phyloP scores from a whole-genome alignment of 1,140 invertebrate species.

The Cherax quadricarinatus region DNA sequence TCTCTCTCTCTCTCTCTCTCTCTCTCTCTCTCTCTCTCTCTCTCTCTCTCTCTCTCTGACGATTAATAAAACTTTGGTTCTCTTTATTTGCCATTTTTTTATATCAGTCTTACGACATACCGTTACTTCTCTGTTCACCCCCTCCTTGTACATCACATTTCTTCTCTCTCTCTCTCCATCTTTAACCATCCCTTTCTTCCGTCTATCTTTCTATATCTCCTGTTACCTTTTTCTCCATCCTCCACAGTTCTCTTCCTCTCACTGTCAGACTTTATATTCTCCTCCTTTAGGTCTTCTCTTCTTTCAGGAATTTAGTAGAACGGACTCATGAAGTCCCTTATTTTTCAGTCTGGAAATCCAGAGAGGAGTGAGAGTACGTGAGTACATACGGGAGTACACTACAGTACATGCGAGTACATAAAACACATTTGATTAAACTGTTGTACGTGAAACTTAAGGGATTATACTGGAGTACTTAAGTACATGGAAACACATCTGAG shows the following conservation, averaged over 20 bases:
- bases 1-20: too few species aligned
- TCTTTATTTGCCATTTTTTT: neutral
- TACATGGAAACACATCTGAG: too few species aligned
- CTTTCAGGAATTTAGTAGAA: too few species aligned
- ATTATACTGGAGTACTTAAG: too few species aligned
- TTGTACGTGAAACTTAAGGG: too few species aligned
- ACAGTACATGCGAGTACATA: too few species aligned
- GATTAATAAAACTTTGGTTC: neutral
- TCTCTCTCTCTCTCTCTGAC: neutral
- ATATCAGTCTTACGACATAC: neutral
- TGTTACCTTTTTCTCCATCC: neutral
- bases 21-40: too few species aligned
- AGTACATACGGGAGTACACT: too few species aligned
- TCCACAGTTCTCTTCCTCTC: slow-evolving; percentile 4
- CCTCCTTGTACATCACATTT: neutral
- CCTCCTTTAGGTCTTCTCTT: neutral
- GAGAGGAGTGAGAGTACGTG: too few species aligned
- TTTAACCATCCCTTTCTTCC: neutral
- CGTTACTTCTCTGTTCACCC: neutral
- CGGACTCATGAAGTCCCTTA: too few species aligned
- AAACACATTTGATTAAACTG: too few species aligned
- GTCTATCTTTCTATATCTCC: neutral
- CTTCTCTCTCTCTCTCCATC: neutral
- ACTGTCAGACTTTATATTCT: slow-evolving; percentile 1
- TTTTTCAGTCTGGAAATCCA: too few species aligned